Conservation (phyloP, 2,113 vertebrate genomes). For the Alouatta palliata region DNA sequence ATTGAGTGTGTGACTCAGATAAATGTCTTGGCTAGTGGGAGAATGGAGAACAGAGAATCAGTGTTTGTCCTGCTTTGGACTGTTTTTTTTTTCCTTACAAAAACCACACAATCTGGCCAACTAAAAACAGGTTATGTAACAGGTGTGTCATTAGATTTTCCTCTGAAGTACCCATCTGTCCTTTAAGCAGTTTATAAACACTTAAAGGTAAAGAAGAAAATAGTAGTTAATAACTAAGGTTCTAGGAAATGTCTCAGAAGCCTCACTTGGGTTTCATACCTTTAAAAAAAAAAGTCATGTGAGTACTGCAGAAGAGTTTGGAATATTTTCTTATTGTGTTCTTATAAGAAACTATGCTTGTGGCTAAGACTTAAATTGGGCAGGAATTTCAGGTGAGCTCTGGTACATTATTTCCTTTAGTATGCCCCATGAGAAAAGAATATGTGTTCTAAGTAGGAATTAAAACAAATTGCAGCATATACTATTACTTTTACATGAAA, state of each 20-base stretch:
- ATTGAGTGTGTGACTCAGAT: background rate
- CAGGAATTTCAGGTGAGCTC: conserved; percentile 57
- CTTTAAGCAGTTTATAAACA: conserved; percentile 46
- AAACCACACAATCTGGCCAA: conserved; percentile 38
- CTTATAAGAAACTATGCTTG: conserved; percentile 42
- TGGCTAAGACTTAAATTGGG: conserved; percentile 51
- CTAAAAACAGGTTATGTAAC: conserved; percentile 59
- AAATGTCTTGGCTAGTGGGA: background rate
- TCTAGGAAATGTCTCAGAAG: conserved; percentile 24
- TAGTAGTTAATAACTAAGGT: background rate
- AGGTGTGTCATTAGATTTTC: conserved; percentile 49
- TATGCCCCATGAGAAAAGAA: conserved; percentile 18
- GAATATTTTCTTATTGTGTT: conserved; percentile 58
- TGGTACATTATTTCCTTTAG: conserved; percentile 21
- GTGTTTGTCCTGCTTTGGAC: conserved; percentile 41
- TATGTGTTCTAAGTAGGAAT: conserved; percentile 6
- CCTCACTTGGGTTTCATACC: conserved; percentile 15
- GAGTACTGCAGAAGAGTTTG: conserved; percentile 13
- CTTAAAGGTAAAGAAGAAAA: conserved; percentile 56
- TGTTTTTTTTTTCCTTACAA: conserved; percentile 60
- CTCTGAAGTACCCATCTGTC: conserved; percentile 56
- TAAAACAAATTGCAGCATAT: conserved; percentile 1
- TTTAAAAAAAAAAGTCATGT: background rate
- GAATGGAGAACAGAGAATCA: conserved; percentile 50
- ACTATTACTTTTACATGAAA: conserved; percentile 14